Evolutionary conservation across 2,888 invertebrate species (phyloP), one percentile per base, ranked within the genome.

Genomic region (Aspidiotus rigidus): DNA sequence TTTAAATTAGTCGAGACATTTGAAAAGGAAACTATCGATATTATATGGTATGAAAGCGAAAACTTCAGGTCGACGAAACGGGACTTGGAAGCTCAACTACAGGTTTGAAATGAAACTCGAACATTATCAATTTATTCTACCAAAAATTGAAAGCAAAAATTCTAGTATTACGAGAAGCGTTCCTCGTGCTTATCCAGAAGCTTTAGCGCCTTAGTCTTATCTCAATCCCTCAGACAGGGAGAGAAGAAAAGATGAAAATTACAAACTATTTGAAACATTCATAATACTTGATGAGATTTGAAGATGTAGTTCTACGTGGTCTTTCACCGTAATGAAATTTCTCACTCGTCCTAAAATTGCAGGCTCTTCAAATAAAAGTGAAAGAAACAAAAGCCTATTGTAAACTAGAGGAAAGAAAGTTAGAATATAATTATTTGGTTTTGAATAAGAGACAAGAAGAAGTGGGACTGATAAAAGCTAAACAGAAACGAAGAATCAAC

Each of bases 401-500:
- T 72, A 81, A 91, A 64, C 84, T 93, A 74, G 94, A 94, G 76
- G 86, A 87, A 11, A 93, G 94, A 77, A 94, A 94, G 78, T 82
- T 95, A 66, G 90, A 93, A 74, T 95, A 94, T 76, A 94, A 92
- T 77, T 93, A 90, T 77, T 89, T 90, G 76, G 85, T 93, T 9
- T 78, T 95, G 60, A 90, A 89, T 78, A 89, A 88, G 75, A 83
- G 93, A 2, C 93, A 93, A 77, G 91, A 92, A 73, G 94, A 95
- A 78, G 91, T 90, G 77, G 81, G 86, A 0, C 85, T 88, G 56
- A 86, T 91, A 7, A 84, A 87, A 75, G 87, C 87, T 62, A 86
- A 89, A 74, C 90, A 90, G 75, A 90, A 89, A 75, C 82, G 88
- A 9, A 83, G 86, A 73, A 81, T 90, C 7, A 88, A 87, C 73